phyloP scores from a whole-genome alignment of 35 echinoderm and acorn worm species.

The Ophioderma brevispina region DNA sequence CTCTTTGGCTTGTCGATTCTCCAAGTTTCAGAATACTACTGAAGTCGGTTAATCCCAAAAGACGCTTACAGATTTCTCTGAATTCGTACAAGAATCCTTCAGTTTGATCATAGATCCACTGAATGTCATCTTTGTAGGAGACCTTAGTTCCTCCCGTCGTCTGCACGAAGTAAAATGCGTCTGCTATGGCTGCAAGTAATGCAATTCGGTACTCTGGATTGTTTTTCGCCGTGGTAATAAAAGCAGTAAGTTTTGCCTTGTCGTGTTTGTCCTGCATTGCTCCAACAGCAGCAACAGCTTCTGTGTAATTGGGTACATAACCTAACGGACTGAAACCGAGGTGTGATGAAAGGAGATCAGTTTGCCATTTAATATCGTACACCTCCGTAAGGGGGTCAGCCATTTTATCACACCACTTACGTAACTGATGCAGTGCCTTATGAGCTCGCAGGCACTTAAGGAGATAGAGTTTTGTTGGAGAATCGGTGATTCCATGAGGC shows the following conservation, averaged over 20 bases:
- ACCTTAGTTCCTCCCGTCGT: not conserved
- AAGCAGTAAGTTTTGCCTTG: not conserved
- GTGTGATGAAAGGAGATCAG: not conserved
- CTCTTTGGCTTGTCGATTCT: not conserved
- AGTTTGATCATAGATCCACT: not conserved
- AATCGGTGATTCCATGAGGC: not conserved
- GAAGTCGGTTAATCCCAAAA: conserved; percentile 30
- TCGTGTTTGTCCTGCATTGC: not conserved
- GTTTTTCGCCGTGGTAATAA: not conserved
- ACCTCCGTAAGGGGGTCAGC: not conserved
- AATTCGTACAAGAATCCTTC: not conserved
- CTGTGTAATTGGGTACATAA: not conserved
- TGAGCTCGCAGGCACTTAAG: not conserved
- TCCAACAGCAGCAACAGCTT: not conserved
- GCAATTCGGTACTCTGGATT: conserved; percentile 18
- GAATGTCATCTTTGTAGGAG: not conserved
- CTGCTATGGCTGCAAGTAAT: conserved; percentile 2
- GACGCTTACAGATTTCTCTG: not conserved
- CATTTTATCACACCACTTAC: not conserved
- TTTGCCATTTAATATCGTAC: not conserved
- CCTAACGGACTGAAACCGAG: not conserved
- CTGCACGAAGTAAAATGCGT: not conserved
- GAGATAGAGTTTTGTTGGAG: not conserved
- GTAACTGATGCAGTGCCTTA: not conserved
- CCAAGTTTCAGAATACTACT: not conserved